These are phyloP conservation scores for Buceros bicornis DNA, from an alignment of 2,797 vertebrate species.

Conservation along the genomic window DNA sequence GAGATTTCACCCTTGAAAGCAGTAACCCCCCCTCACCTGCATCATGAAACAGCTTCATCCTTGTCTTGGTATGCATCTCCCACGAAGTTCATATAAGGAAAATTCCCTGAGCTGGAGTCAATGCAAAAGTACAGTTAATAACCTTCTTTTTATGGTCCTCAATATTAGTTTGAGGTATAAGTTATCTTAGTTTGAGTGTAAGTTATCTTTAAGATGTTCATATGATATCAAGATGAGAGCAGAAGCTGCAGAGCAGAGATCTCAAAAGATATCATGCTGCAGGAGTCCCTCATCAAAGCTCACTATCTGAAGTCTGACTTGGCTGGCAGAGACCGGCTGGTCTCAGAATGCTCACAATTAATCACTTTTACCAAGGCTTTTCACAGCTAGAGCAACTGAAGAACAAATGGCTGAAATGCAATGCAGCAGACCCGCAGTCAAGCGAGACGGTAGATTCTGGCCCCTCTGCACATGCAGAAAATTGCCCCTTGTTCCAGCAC, in stretches of 20 bases:
- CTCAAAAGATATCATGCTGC: background rate
- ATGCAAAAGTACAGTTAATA: background rate
- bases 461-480: background rate
- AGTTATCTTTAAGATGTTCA: background rate
- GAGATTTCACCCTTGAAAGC: background rate
- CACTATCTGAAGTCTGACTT: background rate
- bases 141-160: background rate
- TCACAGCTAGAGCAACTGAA: background rate
- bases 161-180: background rate
- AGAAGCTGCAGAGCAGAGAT: background rate
- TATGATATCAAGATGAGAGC: background rate
- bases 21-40: background rate
- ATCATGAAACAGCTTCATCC: background rate
- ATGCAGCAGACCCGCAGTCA: background rate
- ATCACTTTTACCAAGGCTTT: background rate
- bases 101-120: background rate
- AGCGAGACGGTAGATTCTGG: background rate
- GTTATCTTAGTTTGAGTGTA: too few species aligned
- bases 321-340: background rate
- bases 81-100: background rate
- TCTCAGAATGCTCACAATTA: background rate
- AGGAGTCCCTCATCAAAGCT: background rate
- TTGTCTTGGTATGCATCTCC: background rate
- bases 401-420: background rate
- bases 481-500: background rate